Evolutionary conservation across 2,888 invertebrate genomes (phyloP).

Genomic region (Petrolisthes cinctipes): DNA sequence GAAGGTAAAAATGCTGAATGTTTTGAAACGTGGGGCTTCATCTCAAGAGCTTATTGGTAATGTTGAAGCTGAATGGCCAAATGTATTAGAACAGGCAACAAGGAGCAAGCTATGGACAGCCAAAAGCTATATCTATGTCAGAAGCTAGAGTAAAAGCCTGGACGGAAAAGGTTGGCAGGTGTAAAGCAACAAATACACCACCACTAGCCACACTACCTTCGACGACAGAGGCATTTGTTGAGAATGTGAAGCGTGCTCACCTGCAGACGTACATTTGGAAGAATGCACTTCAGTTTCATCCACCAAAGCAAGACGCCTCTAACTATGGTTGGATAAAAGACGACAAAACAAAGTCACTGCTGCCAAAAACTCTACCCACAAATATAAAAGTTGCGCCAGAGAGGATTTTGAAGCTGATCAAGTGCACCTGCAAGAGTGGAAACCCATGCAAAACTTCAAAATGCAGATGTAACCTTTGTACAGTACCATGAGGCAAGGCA

Average conservation of each 20-base stretch:
- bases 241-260: conserved; percentile 29
- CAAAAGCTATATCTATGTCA: conserved; percentile 35
- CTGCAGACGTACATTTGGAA: conserved; percentile 30
- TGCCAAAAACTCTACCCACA: conserved; percentile 34
- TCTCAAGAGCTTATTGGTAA: conserved; percentile 20
- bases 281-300: conserved; percentile 34
- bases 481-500: too few species aligned
- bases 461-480: conserved; percentile 25
- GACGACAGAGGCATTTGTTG: conserved; percentile 26
- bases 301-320: conserved; percentile 31
- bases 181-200: background rate
- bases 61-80: background rate
- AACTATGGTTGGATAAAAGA: conserved; percentile 34
- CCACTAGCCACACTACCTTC: background rate
- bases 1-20: conserved; percentile 29
- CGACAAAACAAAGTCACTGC: conserved; percentile 35
- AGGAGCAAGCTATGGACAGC: background rate
- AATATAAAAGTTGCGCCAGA: conserved; percentile 14
- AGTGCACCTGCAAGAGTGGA: conserved; percentile 19
- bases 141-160: conserved; percentile 27
- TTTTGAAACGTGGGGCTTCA: conserved; percentile 35
- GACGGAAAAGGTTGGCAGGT: conserved; percentile 25
- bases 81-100: conserved; percentile 41
- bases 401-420: conserved; percentile 27
- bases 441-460: conserved; percentile 30